These are phyloP conservation scores for Lagodon rhomboides DNA, from an alignment of 2,797 vertebrate species.

Conservation along the genomic window DNA sequence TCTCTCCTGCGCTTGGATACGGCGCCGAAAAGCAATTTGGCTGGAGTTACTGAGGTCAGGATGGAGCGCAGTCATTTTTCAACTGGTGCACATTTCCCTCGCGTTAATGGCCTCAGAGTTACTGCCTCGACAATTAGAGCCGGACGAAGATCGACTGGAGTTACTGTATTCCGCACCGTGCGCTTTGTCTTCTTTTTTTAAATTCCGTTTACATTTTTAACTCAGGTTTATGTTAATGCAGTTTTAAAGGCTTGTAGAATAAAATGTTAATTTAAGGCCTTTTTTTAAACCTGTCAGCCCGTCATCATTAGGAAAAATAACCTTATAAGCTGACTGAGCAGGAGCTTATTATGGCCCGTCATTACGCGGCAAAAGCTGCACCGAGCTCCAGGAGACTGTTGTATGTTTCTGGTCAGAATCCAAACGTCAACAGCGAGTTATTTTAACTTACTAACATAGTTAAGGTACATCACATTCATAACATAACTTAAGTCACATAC, in stretches of 20 bases:
- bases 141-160: slow-evolving; percentile 2
- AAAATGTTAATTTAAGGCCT: neutral
- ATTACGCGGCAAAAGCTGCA: too few species aligned
- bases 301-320: too few species aligned
- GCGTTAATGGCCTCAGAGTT: slow-evolving; percentile 30
- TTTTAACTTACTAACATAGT: too few species aligned
- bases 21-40: slow-evolving; percentile 62
- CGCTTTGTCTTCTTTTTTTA: neutral
- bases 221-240: neutral
- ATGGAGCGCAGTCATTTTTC: slow-evolving; percentile 44
- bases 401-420: too few species aligned
- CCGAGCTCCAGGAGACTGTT: too few species aligned
- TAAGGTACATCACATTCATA: too few species aligned
- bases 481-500: too few species aligned
- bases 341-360: too few species aligned
- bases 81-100: slow-evolving; percentile 24
- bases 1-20: slow-evolving; percentile 55
- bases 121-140: slow-evolving; percentile 6
- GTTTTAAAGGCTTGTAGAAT: neutral
- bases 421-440: too few species aligned
- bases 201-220: neutral
- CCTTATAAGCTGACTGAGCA: too few species aligned
- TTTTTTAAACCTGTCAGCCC: neutral
- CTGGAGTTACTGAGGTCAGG: slow-evolving; percentile 63
- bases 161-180: neutral